Evolutionary conservation across 2,113 vertebrate species (phyloP).

Genomic region (Tragelaphus imberbis): DNA sequence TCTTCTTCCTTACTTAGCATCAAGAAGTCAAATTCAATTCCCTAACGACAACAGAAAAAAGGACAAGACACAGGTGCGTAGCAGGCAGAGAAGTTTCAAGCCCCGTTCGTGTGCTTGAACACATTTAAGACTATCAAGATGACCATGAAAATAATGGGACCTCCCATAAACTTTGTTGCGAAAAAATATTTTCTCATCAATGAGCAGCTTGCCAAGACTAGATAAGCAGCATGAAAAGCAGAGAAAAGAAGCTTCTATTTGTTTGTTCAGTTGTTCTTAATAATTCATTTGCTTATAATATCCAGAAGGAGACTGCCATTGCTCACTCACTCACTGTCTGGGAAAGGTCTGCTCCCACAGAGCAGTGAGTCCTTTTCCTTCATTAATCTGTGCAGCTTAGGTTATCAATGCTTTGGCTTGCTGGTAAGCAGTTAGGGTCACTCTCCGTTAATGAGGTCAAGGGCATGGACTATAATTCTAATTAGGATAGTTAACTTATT

Average conservation of each 20-base stretch:
- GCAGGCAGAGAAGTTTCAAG: background rate
- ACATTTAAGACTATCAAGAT: background rate
- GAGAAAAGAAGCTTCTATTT: background rate
- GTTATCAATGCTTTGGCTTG: background rate
- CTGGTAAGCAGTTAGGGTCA: background rate
- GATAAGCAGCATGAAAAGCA: constrained; percentile 29
- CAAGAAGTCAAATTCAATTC: background rate
- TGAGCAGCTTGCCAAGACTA: constrained; percentile 29
- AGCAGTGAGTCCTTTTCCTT: background rate
- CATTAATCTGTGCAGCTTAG: background rate
- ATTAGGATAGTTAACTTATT: background rate
- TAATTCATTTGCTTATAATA: constrained; percentile 28
- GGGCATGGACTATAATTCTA: background rate
- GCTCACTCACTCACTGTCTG: background rate
- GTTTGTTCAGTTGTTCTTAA: constrained; percentile 43
- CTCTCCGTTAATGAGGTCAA: constrained; percentile 7
- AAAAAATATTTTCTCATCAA: constrained; percentile 34
- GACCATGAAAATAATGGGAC: background rate
- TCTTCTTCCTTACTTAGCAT: constrained; percentile 12
- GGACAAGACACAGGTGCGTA: background rate
- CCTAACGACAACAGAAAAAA: background rate
- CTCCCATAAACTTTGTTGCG: background rate
- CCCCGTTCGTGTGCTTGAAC: background rate
- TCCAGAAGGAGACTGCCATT: background rate
- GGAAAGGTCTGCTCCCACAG: background rate